These are phyloP conservation scores for Zaprionus bogoriensis DNA, from an alignment of 2,888 invertebrate genomes.

Conservation along the genomic window DNA sequence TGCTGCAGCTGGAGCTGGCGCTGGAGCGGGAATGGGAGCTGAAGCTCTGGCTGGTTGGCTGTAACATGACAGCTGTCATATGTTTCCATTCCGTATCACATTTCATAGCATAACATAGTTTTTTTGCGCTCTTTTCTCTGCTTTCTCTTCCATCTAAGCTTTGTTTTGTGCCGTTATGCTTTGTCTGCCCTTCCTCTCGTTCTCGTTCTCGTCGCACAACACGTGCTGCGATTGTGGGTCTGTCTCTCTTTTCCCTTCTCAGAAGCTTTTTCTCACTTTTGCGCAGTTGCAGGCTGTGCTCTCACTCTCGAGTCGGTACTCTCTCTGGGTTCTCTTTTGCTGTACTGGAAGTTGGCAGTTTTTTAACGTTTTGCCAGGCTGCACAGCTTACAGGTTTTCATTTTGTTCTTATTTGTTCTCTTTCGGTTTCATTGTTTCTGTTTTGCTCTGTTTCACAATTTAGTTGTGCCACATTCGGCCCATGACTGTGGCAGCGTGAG, in stretches of 20 bases:
- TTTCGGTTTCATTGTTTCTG: conserved; percentile 33
- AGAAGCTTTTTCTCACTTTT: conserved; percentile 18
- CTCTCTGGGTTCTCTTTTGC: conserved; percentile 33
- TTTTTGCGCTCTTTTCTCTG: conserved; percentile 6
- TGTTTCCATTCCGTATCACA: conserved; percentile 55
- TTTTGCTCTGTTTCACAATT: conserved; percentile 42
- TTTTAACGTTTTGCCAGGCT: conserved; percentile 8
- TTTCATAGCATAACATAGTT: conserved; percentile 51
- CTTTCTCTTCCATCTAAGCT: conserved; percentile 38
- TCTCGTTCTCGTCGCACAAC: conserved; percentile 46
- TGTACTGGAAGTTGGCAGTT: conserved; percentile 48
- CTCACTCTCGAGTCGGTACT: conserved; percentile 6
- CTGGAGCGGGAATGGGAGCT: too few relatives aligned
- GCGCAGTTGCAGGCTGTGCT: conserved; percentile 15
- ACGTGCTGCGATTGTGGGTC: conserved; percentile 48
- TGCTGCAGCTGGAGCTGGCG: conserved; percentile 26
- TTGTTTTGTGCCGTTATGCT: conserved; percentile 50
- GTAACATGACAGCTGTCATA: conserved; percentile 75
- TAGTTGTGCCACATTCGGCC: conserved; percentile 59
- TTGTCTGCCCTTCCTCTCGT: conserved; percentile 34
- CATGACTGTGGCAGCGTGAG: conserved; percentile 43
- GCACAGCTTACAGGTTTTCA: conserved; percentile 6
- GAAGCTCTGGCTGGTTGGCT: too few relatives aligned
- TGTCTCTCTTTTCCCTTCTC: conserved; percentile 4
- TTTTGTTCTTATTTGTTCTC: conserved; percentile 1